A percentile compares a stretch with the other conserved stretches of the same genome.
These are phyloP conservation scores for Ctenoplectra terminalis DNA, from an alignment of 1,140 invertebrate genomes.

Conservation along the genomic window DNA sequence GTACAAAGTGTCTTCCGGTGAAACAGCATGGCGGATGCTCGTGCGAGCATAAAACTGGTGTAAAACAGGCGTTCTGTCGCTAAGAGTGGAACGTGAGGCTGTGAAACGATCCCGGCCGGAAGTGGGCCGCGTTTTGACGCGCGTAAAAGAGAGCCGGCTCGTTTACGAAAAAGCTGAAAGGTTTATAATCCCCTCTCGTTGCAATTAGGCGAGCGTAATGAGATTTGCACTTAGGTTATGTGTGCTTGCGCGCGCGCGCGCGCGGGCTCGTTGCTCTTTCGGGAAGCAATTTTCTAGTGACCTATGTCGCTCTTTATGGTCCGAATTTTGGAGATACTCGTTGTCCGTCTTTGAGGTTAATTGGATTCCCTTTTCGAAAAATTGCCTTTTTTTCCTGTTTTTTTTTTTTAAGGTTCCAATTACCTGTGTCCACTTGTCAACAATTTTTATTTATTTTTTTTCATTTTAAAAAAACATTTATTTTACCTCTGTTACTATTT, in stretches of 20 bases:
- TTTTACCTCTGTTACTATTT: too few species aligned
- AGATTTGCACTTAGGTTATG: slow-evolving; percentile 25
- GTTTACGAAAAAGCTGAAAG: slow-evolving; percentile 14
- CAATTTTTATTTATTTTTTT: too few species aligned
- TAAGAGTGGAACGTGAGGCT: too few species aligned
- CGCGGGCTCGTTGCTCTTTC: slow-evolving; percentile 10
- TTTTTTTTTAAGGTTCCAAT: too few species aligned
- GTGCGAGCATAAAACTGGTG: neutral
- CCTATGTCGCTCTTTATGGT: too few species aligned
- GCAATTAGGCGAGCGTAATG: slow-evolving; percentile 18
- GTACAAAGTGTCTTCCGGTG: neutral
- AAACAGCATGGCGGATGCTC: neutral
- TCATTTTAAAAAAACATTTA: too few species aligned
- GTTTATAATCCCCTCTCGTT: slow-evolving; percentile 27
- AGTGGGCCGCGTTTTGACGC: neutral
- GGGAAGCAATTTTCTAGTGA: slow-evolving; percentile 12
- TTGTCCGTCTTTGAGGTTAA: too few species aligned
- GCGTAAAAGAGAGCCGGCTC: slow-evolving; percentile 13
- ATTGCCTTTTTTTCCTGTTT: too few species aligned
- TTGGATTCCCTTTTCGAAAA: too few species aligned
- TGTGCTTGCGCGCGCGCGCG: neutral
- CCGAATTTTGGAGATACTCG: too few species aligned
- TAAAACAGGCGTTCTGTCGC: neutral
- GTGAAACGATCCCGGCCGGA: slow-evolving; percentile 1
- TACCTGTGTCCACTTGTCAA: too few species aligned